Base-by-base conservation (phyloP, 1,140 invertebrate genomes). In the Drosophila bipectinata region DNA sequence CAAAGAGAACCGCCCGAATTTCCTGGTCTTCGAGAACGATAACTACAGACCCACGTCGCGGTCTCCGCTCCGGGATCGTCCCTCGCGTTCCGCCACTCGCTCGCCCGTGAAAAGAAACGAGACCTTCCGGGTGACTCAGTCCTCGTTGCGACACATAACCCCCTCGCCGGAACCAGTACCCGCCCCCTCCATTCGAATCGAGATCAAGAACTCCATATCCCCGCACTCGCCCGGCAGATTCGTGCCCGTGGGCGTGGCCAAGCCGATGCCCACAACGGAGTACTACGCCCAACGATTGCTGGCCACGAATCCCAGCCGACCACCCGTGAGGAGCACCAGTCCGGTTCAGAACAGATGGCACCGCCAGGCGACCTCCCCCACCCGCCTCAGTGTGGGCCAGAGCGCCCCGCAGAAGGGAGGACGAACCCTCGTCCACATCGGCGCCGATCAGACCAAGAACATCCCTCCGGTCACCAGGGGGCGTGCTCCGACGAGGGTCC, bases 81-180 rank as follows among this genome's bases (percentile, higher is more conserved):
- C 83, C 15, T 64, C 74, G 7, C 87, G 90, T 18, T 78, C 90
- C 1, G 74, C 49, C 37, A 89, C 88, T 21, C 84, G 88, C 18
- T 90, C 90, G 15, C 88, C 90, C 10, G 90, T 91, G n/a, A 91
- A 91, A 66, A 84, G 90, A 1, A 91, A 90, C 12, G 90, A 91
- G 15, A 91, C 90, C 0, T 91, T 91, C 52, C 79, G 90, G 9
- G 79, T 91, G 32, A 64, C 69, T 0, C 72, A 88, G 2, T 80
- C 78, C 15, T 69, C 52, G 9, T 21, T 75, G 48, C 74, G 83
- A 5, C 64, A 64, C 21, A 21, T 63, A 8, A 74, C 72, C 1
- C 79, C 82, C 0, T 83, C 83, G n/a, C 66, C 77, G 12, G 15
- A 41, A 3, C 47, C 62, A n/a, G 4, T 45, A 7, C 59, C 74